Evolutionary conservation across 92 coral and sea anemone genomes (phyloP), one percentile per base, ranked within the genome.

Genomic region (Epizoanthus illoricatus): DNA sequence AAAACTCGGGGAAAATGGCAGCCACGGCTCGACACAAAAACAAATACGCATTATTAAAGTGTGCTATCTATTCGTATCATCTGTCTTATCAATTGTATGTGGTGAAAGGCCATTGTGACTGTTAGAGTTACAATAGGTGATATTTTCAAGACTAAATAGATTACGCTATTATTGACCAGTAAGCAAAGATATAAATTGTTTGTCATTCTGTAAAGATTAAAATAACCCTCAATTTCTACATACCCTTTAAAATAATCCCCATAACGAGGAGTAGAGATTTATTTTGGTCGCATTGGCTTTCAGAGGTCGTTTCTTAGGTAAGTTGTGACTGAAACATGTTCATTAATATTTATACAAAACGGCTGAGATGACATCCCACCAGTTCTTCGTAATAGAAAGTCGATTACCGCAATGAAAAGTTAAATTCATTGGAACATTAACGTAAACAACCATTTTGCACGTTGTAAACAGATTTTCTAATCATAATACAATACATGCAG

Each of bases 341-440:
- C 56, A 49, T 49, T 2, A 65, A 65, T 40, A 65, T 65, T n/a
- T n/a, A n/a, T 23, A 24, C 17, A 65, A 64, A 20, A 6, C 5
- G 13, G 43, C 33, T n/a, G 18, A 21, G 39, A 7, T 3, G 18
- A 40, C 7, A 24, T 17, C 70, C 70, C 70, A 40, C 70, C 7
- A 40, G 70, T 65, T 17, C 4, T 24, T 40, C 5, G 23, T 28
- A 19, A 28, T 24, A 33, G 42, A 21, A 65, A 9, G 2, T 65
- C 16, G 33, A 20, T 65, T 24, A 28, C 40, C 13, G 33, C 40
- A 65, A 65, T 65, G 70, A 21, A 65, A 65, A 65, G 43, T 23
- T 13, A 65, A 65, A 24, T 18, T 2, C 40, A 65, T 65, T 65
- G 70, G 70, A 65, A 65, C 70, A 65, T 65, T 65, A 65, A 65